Evolutionary conservation across 1,140 invertebrate genomes (phyloP), one percentile per base, ranked within the genome.

Genomic region (Drosophila nannoptera): DNA sequence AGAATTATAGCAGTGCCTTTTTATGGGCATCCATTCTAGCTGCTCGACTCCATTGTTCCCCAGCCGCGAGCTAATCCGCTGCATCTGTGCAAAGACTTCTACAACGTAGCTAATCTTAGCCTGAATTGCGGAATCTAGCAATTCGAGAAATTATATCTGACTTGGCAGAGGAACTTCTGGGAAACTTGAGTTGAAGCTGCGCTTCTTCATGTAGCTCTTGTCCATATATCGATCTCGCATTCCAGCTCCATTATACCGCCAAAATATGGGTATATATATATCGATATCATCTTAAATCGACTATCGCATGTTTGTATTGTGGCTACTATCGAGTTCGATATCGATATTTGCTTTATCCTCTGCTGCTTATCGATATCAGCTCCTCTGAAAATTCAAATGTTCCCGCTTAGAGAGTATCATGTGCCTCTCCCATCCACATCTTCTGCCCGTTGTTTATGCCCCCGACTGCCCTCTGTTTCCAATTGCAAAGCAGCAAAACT

Each of bases 401-500:
- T 42, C 4, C 16, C 5, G 5, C 40, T 5, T 29, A 35, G 8
- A 33, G 12, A 14, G 12, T 36, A 52, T 35, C 12, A 0, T 2
- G 2, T 16, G 16, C 16, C 54, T 50, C 12, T 11, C 55, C 36
- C 11, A 49, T 50, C 31, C 50, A 40, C 35, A 48, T 40, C 42
- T 32, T 35, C 11, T 38, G 38, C 46, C 12, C 46, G 12, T 56
- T 14, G 35, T 43, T 36, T 60, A 38, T 45, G 31, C 52, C 43
- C 16, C 4, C 31, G n/a, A 9, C 12, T 43, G 33, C 31, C 42
- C 58, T 52, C 69, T 66, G 76, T 61, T 70, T 70, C 63, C 73
- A 74, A 77, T 81, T 81, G 71, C 64, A 86, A 87, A 87, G 77
- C 63, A 72, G 58, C 40, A 43, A 59, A 62, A 86, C 81, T 86